A percentile compares a stretch with the other conserved stretches of the same genome.
phyloP scores from a whole-genome alignment of 37 sponge, comb jelly and placozoan genomes.

The Dysidea cf. avara region DNA sequence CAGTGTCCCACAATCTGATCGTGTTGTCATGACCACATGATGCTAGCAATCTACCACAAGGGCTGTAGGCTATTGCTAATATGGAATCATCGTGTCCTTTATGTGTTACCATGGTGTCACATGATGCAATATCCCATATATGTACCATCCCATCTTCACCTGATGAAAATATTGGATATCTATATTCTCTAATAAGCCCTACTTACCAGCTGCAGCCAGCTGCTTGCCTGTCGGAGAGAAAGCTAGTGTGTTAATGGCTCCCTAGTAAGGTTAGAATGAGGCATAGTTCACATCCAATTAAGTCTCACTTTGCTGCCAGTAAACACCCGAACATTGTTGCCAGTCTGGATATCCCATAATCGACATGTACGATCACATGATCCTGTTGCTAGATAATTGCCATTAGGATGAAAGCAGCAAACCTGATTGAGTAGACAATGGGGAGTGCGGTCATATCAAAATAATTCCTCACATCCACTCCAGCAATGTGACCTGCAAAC shows the following conservation, averaged over 20 bases:
- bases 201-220: conserved; percentile 51
- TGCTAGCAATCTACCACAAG: conserved; percentile 57
- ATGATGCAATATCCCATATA: conserved; percentile 62
- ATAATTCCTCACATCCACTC: conserved; percentile 56
- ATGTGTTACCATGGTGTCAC: conserved; percentile 29
- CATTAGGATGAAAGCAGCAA: conserved; percentile 74
- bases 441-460: background rate
- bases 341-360: conserved; percentile 84
- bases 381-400: conserved; percentile 81
- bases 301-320: conserved; percentile 49
- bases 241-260: conserved; percentile 28
- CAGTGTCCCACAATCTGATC: conserved; percentile 53
- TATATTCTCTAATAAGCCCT: background rate
- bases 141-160: conserved; percentile 44
- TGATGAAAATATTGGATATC: background rate
- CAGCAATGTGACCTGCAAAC: conserved; percentile 75
- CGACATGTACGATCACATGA: conserved; percentile 74
- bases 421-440: conserved; percentile 17
- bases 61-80: conserved; percentile 40
- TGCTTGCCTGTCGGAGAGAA: conserved; percentile 68
- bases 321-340: conserved; percentile 71
- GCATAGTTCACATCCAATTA: background rate
- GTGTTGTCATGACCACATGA: conserved; percentile 26
- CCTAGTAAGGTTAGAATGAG: conserved; percentile 22
- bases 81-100: conserved; percentile 27